Conservation (phyloP, 1,140 invertebrate species). For the Andrena cerasifolii region DNA sequence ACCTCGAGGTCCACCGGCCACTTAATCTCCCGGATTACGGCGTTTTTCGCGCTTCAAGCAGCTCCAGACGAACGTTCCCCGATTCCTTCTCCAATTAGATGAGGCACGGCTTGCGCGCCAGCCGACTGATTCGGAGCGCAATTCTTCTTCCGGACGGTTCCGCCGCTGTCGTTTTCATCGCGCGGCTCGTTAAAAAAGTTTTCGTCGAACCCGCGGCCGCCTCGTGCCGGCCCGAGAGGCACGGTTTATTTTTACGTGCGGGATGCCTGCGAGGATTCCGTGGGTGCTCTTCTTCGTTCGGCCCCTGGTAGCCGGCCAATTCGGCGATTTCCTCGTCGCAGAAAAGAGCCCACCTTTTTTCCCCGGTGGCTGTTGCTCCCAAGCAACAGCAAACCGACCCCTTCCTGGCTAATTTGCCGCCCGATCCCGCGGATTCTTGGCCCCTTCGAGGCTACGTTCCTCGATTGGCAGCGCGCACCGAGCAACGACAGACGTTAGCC, state of each 20-base stretch:
- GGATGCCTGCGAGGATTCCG: constrained; percentile 57
- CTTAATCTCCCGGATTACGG: no score
- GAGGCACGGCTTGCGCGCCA: no score
- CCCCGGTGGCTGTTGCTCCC: neutral
- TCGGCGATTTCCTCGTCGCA: constrained; percentile 40
- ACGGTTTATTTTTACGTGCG: constrained; percentile 53
- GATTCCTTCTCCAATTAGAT: no score
- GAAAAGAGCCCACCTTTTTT: constrained; percentile 30
- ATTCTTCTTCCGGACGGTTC: constrained; percentile 3
- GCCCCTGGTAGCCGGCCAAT: constrained; percentile 61
- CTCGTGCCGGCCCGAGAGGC: constrained; percentile 8
- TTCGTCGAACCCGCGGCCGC: constrained; percentile 14
- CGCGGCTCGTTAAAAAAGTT: constrained; percentile 47
- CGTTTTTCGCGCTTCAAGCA: no score
- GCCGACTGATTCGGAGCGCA: neutral
- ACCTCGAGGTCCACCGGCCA: neutral
- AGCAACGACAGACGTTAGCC: constrained; percentile 5
- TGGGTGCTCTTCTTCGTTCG: constrained; percentile 35
- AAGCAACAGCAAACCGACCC: constrained; percentile 42
- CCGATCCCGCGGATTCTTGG: constrained; percentile 15
- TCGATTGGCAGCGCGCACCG: constrained; percentile 7
- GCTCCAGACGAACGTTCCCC: no score
- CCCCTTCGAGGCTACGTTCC: neutral
- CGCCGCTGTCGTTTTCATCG: constrained; percentile 21
- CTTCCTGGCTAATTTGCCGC: neutral